Conservation (phyloP, 2,888 invertebrate species). For the Cactoblastis cactorum region DNA sequence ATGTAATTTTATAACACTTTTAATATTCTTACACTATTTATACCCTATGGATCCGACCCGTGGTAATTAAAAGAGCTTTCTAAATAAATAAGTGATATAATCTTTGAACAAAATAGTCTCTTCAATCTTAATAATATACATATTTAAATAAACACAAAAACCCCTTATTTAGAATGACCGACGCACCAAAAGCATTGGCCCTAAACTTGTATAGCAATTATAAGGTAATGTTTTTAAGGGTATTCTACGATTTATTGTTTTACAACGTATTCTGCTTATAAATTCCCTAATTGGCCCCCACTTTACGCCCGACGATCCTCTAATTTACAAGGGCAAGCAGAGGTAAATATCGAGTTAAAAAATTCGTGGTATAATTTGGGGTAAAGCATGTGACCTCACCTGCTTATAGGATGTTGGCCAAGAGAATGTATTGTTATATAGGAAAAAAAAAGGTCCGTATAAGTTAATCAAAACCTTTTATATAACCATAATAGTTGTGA, state of each 20-base stretch:
- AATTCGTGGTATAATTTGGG: constrained; percentile 3
- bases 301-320: constrained; percentile 64
- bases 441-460: too few species aligned
- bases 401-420: background rate
- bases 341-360: constrained; percentile 36
- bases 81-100: too few species aligned
- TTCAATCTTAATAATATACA: background rate
- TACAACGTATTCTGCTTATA: constrained; percentile 70
- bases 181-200: constrained; percentile 21
- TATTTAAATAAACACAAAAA: too few species aligned
- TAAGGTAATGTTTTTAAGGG: constrained; percentile 60
- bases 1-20: too few species aligned
- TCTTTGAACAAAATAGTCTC: too few species aligned
- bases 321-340: constrained; percentile 73
- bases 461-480: too few species aligned
- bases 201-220: constrained; percentile 58
- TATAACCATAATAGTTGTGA: too few species aligned
- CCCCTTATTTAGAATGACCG: too few species aligned
- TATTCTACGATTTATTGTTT: constrained; percentile 75
- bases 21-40: too few species aligned
- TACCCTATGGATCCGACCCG: too few species aligned
- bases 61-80: too few species aligned
- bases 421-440: too few species aligned
- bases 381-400: background rate
- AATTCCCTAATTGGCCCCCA: constrained; percentile 72